A percentile compares a stretch with the other conserved stretches of the same genome.
Conservation (phyloP, 2,797 vertebrate species). For the Sebastes nivosus region DNA sequence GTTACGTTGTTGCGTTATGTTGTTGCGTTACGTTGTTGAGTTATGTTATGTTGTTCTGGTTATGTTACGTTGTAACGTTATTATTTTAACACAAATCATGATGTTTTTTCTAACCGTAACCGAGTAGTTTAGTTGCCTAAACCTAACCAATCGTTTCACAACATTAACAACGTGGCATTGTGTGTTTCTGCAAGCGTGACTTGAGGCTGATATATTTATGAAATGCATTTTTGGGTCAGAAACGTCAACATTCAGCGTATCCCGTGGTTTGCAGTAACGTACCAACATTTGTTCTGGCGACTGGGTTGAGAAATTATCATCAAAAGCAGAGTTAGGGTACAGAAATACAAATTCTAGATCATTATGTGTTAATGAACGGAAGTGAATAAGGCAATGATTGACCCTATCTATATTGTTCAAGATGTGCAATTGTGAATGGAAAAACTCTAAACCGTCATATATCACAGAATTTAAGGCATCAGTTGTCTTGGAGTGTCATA, state of each 20-base stretch:
- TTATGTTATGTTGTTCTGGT: no score
- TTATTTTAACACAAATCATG: background rate
- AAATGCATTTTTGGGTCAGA: background rate
- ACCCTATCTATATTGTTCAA: slow-evolving; percentile 18
- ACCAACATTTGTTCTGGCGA: background rate
- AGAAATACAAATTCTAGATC: slow-evolving; percentile 37
- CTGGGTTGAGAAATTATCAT: slow-evolving; percentile 4
- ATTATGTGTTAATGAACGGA: slow-evolving; percentile 10
- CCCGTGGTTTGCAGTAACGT: background rate
- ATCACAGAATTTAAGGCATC: slow-evolving; percentile 69
- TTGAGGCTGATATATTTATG: background rate
- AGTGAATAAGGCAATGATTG: slow-evolving; percentile 66
- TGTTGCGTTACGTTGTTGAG: no score
- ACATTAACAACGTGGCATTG: background rate
- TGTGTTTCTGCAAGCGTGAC: background rate
- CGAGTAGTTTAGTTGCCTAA: background rate
- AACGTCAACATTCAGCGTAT: background rate
- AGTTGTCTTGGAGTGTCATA: slow-evolving; percentile 38
- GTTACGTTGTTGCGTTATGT: no score
- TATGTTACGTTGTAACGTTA: no score
- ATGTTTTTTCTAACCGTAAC: background rate
- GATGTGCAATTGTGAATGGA: slow-evolving; percentile 8
- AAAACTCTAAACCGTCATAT: slow-evolving; percentile 17
- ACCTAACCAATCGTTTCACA: background rate
- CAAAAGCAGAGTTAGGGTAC: slow-evolving; percentile 13